Percentiles rank a stretch among this genome's conserved stretches.
Evolutionary conservation across 2,888 invertebrate species (phyloP).

Genomic region (Lymantria dispar): DNA sequence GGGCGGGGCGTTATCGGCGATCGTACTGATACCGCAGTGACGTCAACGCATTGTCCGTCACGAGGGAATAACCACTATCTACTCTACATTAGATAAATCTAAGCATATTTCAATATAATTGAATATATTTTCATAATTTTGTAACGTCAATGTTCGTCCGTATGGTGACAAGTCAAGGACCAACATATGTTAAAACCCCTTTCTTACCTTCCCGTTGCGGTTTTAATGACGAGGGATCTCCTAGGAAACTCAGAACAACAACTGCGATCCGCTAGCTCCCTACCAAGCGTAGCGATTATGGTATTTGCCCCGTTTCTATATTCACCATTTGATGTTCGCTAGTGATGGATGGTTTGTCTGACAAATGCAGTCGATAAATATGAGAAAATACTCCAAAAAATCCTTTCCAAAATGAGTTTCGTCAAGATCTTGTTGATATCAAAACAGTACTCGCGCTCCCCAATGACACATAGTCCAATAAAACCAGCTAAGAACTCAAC

Average conservation of each 20-base stretch:
- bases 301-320: too few relatives aligned
- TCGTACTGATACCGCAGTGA: constrained; percentile 39
- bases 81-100: constrained; percentile 10
- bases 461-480: constrained; percentile 24
- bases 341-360: too few relatives aligned
- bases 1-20: constrained; percentile 70
- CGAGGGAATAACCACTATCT: constrained; percentile 18
- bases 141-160: neutral
- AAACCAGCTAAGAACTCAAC: constrained; percentile 34
- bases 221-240: too few relatives aligned
- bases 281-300: too few relatives aligned
- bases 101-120: constrained; percentile 28
- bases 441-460: constrained; percentile 19
- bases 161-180: neutral
- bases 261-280: too few relatives aligned
- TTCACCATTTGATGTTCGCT: too few relatives aligned
- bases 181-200: too few relatives aligned
- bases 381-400: neutral
- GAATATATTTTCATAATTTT: neutral
- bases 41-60: constrained; percentile 53
- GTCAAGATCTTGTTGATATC: constrained; percentile 1
- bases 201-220: too few relatives aligned
- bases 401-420: neutral
- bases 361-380: too few relatives aligned
- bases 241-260: too few relatives aligned